Conservation (phyloP, 2,888 invertebrate genomes). For the Oxycera nigricornis region DNA sequence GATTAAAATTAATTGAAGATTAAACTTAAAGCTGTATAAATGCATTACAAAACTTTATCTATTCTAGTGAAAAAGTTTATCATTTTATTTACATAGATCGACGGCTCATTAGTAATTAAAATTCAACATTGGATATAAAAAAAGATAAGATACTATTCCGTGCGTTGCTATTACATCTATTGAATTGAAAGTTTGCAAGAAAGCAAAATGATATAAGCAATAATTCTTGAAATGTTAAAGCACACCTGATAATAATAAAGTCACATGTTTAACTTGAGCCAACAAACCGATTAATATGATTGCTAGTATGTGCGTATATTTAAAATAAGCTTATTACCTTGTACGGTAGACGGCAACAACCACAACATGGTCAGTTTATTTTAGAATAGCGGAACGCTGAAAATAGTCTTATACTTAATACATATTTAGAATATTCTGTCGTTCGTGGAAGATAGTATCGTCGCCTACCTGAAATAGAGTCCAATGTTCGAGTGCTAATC, state of each 20-base stretch:
- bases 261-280: constrained; percentile 4
- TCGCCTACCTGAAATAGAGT: neutral
- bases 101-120: constrained; percentile 16
- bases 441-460: neutral
- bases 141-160: constrained; percentile 5
- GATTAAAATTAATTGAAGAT: no score
- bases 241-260: constrained; percentile 31
- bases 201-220: neutral
- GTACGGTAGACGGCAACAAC: neutral
- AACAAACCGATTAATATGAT: neutral
- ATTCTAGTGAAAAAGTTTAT: no score
- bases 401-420: constrained; percentile 13
- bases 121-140: neutral
- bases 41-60: no score
- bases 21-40: no score
- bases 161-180: neutral
- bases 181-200: neutral
- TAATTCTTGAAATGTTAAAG: constrained; percentile 6
- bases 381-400: neutral
- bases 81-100: no score
- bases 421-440: neutral
- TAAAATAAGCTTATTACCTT: constrained; percentile 3
- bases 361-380: constrained; percentile 6
- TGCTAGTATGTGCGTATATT: neutral
- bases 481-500: neutral